phyloP scores from a whole-genome alignment of 2,888 invertebrate genomes.

The Sinelater perroti region DNA sequence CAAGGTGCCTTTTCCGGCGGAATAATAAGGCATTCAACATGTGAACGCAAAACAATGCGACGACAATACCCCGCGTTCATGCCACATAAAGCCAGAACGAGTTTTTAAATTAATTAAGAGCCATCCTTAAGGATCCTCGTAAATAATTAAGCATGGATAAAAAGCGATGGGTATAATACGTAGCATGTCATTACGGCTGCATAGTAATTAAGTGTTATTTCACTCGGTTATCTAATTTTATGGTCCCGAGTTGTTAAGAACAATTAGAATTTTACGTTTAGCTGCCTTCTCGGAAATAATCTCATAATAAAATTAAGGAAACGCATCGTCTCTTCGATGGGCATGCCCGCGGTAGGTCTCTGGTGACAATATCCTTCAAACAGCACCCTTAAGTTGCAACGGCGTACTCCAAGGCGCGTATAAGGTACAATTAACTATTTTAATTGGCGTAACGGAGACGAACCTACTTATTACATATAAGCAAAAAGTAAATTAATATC shows the following conservation, averaged over 20 bases:
- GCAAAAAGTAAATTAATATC: too few species aligned
- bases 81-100: slow-evolving; percentile 21
- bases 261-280: slow-evolving; percentile 26
- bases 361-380: not conserved
- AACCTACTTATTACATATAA: too few species aligned
- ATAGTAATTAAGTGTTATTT: slow-evolving; percentile 28
- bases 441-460: too few species aligned
- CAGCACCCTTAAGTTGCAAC: too few species aligned
- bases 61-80: too few species aligned
- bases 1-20: too few species aligned
- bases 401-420: too few species aligned
- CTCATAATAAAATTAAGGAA: slow-evolving; percentile 24
- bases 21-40: too few species aligned
- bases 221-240: slow-evolving; percentile 24
- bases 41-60: too few species aligned
- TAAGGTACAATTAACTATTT: too few species aligned
- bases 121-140: slow-evolving; percentile 23
- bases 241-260: slow-evolving; percentile 15
- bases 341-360: not conserved
- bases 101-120: slow-evolving; percentile 27
- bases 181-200: slow-evolving; percentile 25
- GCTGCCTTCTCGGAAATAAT: slow-evolving; percentile 17
- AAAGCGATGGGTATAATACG: slow-evolving; percentile 14
- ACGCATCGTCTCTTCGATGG: not conserved
- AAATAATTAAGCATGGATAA: slow-evolving; percentile 25